These are phyloP conservation scores for Sycophila sp. DNA, from an alignment of 1,140 invertebrate genomes.

Conservation along the genomic window DNA sequence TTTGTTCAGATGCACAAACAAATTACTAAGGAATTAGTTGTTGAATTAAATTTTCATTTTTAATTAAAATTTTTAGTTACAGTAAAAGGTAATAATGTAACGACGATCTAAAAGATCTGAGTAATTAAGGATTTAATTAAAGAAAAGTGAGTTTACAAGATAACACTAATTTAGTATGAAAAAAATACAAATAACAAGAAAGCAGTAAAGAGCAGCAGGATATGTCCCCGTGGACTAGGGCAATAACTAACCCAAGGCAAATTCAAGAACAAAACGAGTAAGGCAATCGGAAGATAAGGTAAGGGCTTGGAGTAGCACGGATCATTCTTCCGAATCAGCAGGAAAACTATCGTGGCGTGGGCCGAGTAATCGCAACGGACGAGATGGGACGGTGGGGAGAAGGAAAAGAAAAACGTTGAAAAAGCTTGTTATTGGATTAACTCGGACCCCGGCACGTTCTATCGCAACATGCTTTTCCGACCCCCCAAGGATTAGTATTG, in stretches of 20 bases:
- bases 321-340: slow-evolving; percentile 18
- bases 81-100: no score
- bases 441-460: slow-evolving; percentile 16
- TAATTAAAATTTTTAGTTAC: no score
- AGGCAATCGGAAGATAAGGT: slow-evolving; percentile 36
- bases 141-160: no score
- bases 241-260: slow-evolving; percentile 21
- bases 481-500: slow-evolving; percentile 10
- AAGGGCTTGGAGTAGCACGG: background rate
- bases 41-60: no score
- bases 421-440: slow-evolving; percentile 29
- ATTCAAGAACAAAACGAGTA: slow-evolving; percentile 38
- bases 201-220: background rate
- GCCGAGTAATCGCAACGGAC: background rate
- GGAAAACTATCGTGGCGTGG: background rate
- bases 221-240: background rate
- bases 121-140: no score
- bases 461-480: slow-evolving; percentile 1
- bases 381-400: background rate
- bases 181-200: no score
- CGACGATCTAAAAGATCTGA: no score
- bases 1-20: no score
- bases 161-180: no score
- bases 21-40: no score
- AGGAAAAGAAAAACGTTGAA: background rate